Conservation (phyloP, 2,888 invertebrate genomes). For the Hirtodrosophila cameraria region DNA sequence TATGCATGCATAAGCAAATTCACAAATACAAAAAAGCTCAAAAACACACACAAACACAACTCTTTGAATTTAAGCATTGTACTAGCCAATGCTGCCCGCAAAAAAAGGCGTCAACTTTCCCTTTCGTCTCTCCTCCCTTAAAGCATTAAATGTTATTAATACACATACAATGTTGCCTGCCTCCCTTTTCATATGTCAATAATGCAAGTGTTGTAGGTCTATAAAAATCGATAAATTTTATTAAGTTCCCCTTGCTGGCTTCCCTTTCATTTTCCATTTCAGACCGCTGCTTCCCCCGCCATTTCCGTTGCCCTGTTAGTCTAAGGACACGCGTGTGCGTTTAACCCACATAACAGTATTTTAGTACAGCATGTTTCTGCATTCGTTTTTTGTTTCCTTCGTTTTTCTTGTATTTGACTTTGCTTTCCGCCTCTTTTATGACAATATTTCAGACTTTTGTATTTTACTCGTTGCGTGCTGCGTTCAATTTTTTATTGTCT, state of each 20-base stretch:
- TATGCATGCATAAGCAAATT: slow-evolving; percentile 46
- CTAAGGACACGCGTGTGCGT: slow-evolving; percentile 62
- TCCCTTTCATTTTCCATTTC: neutral
- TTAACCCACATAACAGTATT: slow-evolving; percentile 61
- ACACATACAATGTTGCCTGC: slow-evolving; percentile 17
- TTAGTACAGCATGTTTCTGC: slow-evolving; percentile 15
- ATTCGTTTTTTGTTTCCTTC: neutral
- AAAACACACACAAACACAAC: slow-evolving; percentile 10
- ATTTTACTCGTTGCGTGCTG: slow-evolving; percentile 49
- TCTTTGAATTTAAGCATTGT: slow-evolving; percentile 47
- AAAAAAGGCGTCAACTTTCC: no score
- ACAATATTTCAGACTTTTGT: slow-evolving; percentile 57
- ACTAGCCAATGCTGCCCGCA: slow-evolving; percentile 28
- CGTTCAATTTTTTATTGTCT: slow-evolving; percentile 15
- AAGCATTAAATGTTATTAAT: slow-evolving; percentile 56
- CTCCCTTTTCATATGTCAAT: slow-evolving; percentile 3
- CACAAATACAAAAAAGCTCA: slow-evolving; percentile 23
- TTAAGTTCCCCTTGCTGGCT: slow-evolving; percentile 58
- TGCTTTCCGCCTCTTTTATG: slow-evolving; percentile 41
- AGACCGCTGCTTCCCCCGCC: no score
- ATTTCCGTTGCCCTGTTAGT: slow-evolving; percentile 28
- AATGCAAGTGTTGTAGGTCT: slow-evolving; percentile 16
- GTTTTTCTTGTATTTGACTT: slow-evolving; percentile 40
- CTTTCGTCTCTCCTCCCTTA: neutral
- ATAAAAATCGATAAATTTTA: slow-evolving; percentile 71